Evolutionary conservation across 2,113 vertebrate genomes (phyloP).

Genomic region (rabbit (Oryctolagus cuniculus)): mOryCun1.1 NC_091440.1:128728501-128729000

Average conservation of each 20-base stretch:
- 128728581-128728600: too few relatives aligned
- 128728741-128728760: background rate
- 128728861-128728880: background rate
- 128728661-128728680: too few relatives aligned
- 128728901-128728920: background rate
- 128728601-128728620: too few relatives aligned
- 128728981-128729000: background rate
- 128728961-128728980: background rate
- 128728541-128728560: too few relatives aligned
- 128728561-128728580: too few relatives aligned
- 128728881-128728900: background rate
- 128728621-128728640: too few relatives aligned
- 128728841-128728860: background rate
- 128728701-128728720: background rate
- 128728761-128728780: background rate
- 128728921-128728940: background rate
- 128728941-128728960: background rate
- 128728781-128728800: constrained; percentile 11
- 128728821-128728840: background rate
- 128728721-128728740: background rate
- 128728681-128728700: too few relatives aligned
- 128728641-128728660: too few relatives aligned
- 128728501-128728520: too few relatives aligned
- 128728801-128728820: background rate
- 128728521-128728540: too few relatives aligned